Evolutionary conservation across 2,888 invertebrate genomes (phyloP), one percentile per base, ranked within the genome.

Genomic region (Tetheella fluctuosa): DNA sequence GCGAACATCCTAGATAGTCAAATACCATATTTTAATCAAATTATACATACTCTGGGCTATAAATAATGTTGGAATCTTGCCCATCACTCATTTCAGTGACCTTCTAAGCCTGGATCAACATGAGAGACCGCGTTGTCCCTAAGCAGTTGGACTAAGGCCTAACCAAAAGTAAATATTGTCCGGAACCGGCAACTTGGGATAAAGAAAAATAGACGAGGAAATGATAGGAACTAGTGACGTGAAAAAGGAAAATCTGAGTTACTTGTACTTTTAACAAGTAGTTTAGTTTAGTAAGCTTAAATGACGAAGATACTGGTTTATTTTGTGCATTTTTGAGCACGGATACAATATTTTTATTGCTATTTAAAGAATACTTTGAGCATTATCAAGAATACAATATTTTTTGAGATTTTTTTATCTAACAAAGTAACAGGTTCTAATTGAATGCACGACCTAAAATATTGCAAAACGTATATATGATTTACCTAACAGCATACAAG

Each of bases 151-250:
- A 13, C 3, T 52, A 30, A 37, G 52, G 20, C 55, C 55, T 34
- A 34, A 55, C 55, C 13, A 23, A 55, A 55, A 55, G 55, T 55
- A 55, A 55, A 55, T 55, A 55, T 55, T 37, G 55, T 37, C 37
- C 7, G 54, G 15, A 28, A 34, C 54, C 34, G 20, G n/a, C 55
- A 55, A 55, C 37, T 55, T 37, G 23, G 55, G 55, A 20, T 20
- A 48, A 55, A 55, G 55, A 55, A 55, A 55, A 55, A 55, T 55
- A 55, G 6, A 34, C 48, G 20, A 39, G 39, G n/a, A 10, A 48
- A 48, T 48, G 6, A 20, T 48, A 48, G 48, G 48, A 3, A 4
- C 48, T n/a, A 15, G 48, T 42, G 42, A 48, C 8, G 48, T 48
- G 48, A 39, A n/a, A 10, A 20, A 8, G 42, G 48, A 10, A 20